phyloP scores from a whole-genome alignment of 2,888 invertebrate genomes.

The Fragum fragum region DNA sequence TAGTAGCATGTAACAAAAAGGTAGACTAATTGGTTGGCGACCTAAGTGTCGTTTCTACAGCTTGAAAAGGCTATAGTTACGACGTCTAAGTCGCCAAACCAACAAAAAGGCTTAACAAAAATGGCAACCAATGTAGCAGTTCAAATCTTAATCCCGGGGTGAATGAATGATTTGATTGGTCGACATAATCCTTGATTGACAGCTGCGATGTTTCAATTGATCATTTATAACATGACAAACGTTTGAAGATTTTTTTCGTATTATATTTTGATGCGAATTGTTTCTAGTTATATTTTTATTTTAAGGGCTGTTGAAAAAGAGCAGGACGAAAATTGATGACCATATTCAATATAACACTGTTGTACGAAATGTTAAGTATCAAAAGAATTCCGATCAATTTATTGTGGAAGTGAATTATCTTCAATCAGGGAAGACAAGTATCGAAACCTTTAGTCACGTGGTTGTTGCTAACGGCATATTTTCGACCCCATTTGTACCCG shows the following conservation, averaged over 20 bases:
- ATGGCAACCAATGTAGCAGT: too few species aligned
- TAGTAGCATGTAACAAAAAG: too few species aligned
- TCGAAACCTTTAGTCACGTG: conserved; percentile 34
- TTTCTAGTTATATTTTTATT: conserved; percentile 3
- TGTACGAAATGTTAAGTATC: conserved; percentile 35
- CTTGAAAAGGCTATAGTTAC: too few species aligned
- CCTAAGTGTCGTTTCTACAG: too few species aligned
- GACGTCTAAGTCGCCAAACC: too few species aligned
- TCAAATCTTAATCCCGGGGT: too few species aligned
- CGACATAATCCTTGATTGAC: too few species aligned
- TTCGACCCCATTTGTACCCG: conserved; percentile 19
- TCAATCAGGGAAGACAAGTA: not conserved
- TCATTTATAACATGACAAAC: not conserved
- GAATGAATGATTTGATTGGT: too few species aligned
- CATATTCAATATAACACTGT: conserved; percentile 39
- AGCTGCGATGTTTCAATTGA: not conserved
- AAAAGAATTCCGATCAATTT: conserved; percentile 25
- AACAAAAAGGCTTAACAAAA: too few species aligned
- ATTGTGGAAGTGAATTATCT: conserved; percentile 27
- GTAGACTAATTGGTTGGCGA: too few species aligned
- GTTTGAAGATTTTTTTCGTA: not conserved
- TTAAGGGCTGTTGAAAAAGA: not conserved
- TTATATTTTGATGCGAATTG: not conserved
- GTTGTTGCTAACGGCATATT: conserved; percentile 42
- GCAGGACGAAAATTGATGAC: not conserved